Evolutionary conservation across 2,888 invertebrate species (phyloP).

Genomic region (Drosophila cracens): DNA sequence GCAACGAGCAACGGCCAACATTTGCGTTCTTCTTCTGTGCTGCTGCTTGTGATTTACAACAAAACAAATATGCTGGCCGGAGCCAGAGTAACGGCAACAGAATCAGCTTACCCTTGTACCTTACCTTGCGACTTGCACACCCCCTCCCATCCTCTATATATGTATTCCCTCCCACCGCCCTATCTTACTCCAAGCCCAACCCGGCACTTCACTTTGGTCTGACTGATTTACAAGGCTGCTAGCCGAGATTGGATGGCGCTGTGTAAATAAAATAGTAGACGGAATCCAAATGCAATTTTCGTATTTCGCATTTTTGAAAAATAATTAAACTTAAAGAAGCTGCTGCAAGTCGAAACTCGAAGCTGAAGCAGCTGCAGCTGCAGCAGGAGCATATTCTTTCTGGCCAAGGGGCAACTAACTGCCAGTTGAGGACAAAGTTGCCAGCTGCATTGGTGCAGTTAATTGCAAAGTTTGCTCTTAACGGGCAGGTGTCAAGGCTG

Average conservation of each 20-base stretch:
- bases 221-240: slow-evolving; percentile 82
- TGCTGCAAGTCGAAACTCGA: slow-evolving; percentile 22
- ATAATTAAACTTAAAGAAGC: slow-evolving; percentile 77
- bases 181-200: not conserved
- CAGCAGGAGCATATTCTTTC: not conserved
- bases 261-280: slow-evolving; percentile 81
- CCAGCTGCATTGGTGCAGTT: slow-evolving; percentile 67
- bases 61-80: slow-evolving; percentile 77
- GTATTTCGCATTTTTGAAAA: slow-evolving; percentile 78
- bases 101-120: slow-evolving; percentile 55
- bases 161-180: not conserved
- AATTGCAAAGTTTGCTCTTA: slow-evolving; percentile 68
- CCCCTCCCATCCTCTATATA: not conserved
- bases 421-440: slow-evolving; percentile 62
- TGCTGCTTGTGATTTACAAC: slow-evolving; percentile 78
- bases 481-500: slow-evolving; percentile 68
- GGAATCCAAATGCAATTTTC: slow-evolving; percentile 77
- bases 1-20: slow-evolving; percentile 51
- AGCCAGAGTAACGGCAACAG: slow-evolving; percentile 17
- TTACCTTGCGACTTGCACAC: slow-evolving; percentile 36
- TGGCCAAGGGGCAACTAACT: slow-evolving; percentile 33
- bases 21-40: slow-evolving; percentile 44
- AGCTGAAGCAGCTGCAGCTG: not conserved
- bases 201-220: slow-evolving; percentile 49
- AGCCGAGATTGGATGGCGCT: slow-evolving; percentile 79